These are phyloP conservation scores for Agonopterix heracliana DNA, from an alignment of 2,888 invertebrate genomes.

Conservation along the genomic window DNA sequence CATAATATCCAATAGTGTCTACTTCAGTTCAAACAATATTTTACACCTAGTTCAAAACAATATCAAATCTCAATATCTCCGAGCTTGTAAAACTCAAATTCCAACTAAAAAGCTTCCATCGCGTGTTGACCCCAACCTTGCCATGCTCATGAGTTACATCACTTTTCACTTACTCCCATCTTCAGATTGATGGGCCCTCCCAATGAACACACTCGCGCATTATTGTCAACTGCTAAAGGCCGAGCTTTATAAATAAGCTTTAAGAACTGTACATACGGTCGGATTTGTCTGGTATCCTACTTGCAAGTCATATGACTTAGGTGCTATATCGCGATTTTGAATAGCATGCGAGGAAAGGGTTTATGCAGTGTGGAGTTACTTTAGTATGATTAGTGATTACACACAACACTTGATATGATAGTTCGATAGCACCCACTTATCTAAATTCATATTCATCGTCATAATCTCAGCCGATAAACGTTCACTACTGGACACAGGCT, in stretches of 20 bases:
- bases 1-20: too few species aligned
- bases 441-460: neutral
- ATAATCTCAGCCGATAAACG: too few species aligned
- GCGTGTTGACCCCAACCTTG: neutral
- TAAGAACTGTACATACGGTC: conserved; percentile 4
- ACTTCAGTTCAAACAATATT: too few species aligned
- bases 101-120: too few species aligned
- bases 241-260: conserved; percentile 10
- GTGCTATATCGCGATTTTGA: neutral
- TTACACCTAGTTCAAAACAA: too few species aligned
- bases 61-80: too few species aligned
- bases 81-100: too few species aligned
- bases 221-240: conserved; percentile 7
- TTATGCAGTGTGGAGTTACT: neutral
- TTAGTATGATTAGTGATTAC: neutral
- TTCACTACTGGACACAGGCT: too few species aligned
- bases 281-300: neutral
- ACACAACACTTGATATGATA: neutral
- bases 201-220: conserved; percentile 12
- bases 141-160: conserved; percentile 1
- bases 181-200: conserved; percentile 15
- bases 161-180: conserved; percentile 10
- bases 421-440: neutral
- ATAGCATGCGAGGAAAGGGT: neutral
- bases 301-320: neutral